Percentiles rank a stretch among this genome's conserved stretches.
These are phyloP conservation scores for Euthynnus affinis DNA, from an alignment of 2,797 vertebrate genomes.

Conservation along the genomic window DNA sequence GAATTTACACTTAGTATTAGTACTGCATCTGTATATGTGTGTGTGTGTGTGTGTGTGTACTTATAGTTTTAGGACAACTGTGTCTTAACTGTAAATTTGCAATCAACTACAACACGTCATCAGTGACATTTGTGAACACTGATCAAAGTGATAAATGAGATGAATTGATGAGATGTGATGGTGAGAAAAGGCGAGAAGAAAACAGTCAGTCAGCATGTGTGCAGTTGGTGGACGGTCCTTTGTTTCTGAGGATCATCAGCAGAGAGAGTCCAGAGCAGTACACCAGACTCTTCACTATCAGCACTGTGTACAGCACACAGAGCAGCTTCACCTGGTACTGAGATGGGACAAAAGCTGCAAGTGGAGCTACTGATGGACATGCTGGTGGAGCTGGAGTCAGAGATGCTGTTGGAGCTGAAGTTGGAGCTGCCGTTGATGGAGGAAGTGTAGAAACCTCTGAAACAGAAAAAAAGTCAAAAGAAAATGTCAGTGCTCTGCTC, in stretches of 20 bases:
- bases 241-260: slow-evolving; percentile 39
- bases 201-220: slow-evolving; percentile 6
- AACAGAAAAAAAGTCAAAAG: no score
- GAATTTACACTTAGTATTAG: neutral
- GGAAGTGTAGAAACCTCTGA: neutral
- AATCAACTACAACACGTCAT: no score
- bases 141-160: neutral
- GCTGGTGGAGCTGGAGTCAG: no score
- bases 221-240: slow-evolving; percentile 20
- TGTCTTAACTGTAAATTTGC: neutral
- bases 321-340: slow-evolving; percentile 29
- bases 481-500: no score
- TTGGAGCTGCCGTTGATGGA: neutral
- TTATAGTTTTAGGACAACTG: no score
- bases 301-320: slow-evolving; percentile 43
- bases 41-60: neutral
- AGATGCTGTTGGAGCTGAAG: neutral
- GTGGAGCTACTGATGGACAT: neutral
- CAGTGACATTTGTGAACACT: no score
- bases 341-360: no score
- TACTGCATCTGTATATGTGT: no score
- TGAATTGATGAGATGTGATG: neutral
- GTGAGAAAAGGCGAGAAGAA: neutral
- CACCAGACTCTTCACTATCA: slow-evolving; percentile 61
- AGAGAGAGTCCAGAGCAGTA: slow-evolving; percentile 57